Evolutionary conservation across 2,797 vertebrate species (phyloP), one percentile per base, ranked within the genome.

Genomic region (Zenarchopterus dispar): DNA sequence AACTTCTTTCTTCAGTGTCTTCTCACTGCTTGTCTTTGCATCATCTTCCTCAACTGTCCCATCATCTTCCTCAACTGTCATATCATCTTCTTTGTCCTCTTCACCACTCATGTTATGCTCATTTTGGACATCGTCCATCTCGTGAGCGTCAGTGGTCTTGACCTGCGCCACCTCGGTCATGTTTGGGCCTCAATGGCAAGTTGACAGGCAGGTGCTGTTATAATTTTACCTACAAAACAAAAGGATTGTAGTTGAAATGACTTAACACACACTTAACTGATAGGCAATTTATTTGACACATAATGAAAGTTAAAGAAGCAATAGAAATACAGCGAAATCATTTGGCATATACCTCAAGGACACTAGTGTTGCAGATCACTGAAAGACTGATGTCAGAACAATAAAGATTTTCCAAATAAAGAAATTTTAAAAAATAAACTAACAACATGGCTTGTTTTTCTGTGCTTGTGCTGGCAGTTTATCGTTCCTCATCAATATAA

Each of bases 111-210:
- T 11, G 19, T 48, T 15, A 19, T 57, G 73, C 49, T 80, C 75
- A 8, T 65, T 55, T 46, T 80, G 64, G 6, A 77, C 53, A 26
- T 82, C 73, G 2, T 81, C 70, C 18, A 70, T 42, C 56, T 89
- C 64, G 0, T 77, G 77, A 47, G 53, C 70, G 2, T 75, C 73
- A 2, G 77, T 57, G 21, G 64, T 75, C 39, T 55, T 64, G 41
- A 82, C 82, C 63, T 92, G 85, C 39, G 75, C 89, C 71, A 93
- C 91, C 70, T 93, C 91, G 39, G 88, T 89, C 90, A 90, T 88
- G 81, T 82, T 84, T 86, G 59, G 21, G 79, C 54, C 75, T 72
- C 82, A 22, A 56, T 77, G 88, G 85, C 84, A 83, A 78, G 76
- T 63, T 80, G 80, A 81, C 80, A 79, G 67, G 66, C 73, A 82